phyloP scores from a whole-genome alignment of 2,797 vertebrate genomes.

The Coregonus ussuriensis region DNA sequence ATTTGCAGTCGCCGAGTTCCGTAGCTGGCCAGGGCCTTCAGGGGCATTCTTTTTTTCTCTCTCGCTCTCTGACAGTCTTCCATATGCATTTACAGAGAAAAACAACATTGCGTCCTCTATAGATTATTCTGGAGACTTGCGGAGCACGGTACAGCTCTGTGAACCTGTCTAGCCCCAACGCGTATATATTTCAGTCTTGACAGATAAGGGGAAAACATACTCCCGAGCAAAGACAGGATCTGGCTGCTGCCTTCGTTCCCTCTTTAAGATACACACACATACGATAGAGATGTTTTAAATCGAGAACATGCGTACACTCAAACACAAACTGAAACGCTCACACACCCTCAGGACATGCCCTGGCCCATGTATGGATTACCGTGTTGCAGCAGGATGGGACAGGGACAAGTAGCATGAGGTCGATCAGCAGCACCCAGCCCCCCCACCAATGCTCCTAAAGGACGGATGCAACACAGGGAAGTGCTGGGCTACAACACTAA shows the following conservation, averaged over 20 bases:
- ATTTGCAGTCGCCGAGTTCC: slow-evolving; percentile 54
- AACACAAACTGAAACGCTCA: background rate
- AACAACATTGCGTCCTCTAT: slow-evolving; percentile 10
- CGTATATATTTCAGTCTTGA: slow-evolving; percentile 8
- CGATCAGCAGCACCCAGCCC: background rate
- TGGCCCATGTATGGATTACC: slow-evolving; percentile 14
- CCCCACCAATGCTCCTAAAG: background rate
- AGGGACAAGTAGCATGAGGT: background rate
- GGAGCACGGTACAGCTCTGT: background rate
- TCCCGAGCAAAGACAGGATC: background rate
- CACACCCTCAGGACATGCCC: background rate
- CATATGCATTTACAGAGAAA: slow-evolving; percentile 29
- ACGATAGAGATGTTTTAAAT: background rate
- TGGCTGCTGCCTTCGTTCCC: background rate
- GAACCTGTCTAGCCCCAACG: background rate
- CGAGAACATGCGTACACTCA: background rate
- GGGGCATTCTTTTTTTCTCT: slow-evolving; percentile 15
- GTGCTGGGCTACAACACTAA: background rate
- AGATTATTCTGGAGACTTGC: background rate
- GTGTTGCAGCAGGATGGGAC: slow-evolving; percentile 3
- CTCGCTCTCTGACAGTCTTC: background rate
- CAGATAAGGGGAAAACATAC: background rate
- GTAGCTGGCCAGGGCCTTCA: slow-evolving; percentile 39
- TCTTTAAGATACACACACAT: slow-evolving; percentile 19
- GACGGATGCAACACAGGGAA: background rate